These are phyloP conservation scores for Brachyhypopomus occidentalis DNA, from an alignment of 2,113 vertebrate genomes.

Conservation along the genomic window DNA sequence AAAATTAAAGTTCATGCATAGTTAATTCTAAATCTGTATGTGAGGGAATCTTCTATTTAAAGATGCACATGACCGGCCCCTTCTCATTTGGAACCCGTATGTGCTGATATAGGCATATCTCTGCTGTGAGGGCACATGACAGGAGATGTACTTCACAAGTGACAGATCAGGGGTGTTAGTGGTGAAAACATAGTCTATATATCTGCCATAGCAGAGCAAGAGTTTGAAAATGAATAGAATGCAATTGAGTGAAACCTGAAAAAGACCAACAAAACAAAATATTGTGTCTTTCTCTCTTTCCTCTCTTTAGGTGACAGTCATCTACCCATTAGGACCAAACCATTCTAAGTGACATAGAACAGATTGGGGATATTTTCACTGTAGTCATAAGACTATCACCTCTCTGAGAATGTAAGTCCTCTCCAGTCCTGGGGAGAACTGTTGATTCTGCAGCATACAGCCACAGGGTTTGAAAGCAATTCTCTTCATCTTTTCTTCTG, in stretches of 20 bases:
- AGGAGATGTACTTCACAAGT: constrained; percentile 34
- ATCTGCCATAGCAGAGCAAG: constrained; percentile 39
- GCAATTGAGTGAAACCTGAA: neutral
- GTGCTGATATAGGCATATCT: constrained; percentile 52
- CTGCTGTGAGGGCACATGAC: constrained; percentile 27
- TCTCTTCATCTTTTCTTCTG: constrained; percentile 33
- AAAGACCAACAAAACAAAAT: constrained; percentile 15
- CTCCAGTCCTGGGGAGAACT: constrained; percentile 30
- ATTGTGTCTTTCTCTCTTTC: constrained; percentile 2
- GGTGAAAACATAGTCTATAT: constrained; percentile 22
- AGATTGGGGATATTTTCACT: constrained; percentile 52
- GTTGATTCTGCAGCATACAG: constrained; percentile 27
- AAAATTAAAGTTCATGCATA: neutral
- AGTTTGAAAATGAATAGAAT: constrained; percentile 32
- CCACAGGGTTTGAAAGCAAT: neutral
- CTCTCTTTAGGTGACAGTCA: constrained; percentile 32
- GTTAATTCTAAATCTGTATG: neutral
- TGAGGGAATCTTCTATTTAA: neutral
- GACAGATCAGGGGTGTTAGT: constrained; percentile 30
- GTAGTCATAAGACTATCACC: constrained; percentile 11
- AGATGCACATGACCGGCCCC: neutral
- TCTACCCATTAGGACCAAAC: neutral
- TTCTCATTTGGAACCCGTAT: constrained; percentile 43
- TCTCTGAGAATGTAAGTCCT: constrained; percentile 74
- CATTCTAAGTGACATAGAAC: neutral